phyloP scores from a whole-genome alignment of 2,888 invertebrate species.

The Netelia fuscicornis region DNA sequence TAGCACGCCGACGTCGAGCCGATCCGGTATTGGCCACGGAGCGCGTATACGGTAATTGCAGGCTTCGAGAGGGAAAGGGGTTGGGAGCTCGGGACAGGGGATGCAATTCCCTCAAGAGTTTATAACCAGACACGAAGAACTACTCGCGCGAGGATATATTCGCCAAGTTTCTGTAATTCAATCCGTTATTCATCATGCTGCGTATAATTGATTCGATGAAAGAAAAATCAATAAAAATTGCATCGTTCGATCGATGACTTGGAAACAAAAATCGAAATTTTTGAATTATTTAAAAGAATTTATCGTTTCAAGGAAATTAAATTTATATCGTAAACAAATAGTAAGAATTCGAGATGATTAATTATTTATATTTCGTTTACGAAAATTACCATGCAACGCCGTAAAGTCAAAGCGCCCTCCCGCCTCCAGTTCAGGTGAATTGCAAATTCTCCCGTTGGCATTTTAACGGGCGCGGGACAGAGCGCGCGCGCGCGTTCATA shows the following conservation, averaged over 20 bases:
- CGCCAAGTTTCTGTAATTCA: background rate
- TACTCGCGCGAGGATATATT: constrained; percentile 8
- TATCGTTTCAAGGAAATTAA: background rate
- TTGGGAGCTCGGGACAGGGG: constrained; percentile 45
- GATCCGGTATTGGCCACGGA: constrained; percentile 53
- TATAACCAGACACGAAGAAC: constrained; percentile 39
- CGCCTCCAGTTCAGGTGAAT: constrained; percentile 77
- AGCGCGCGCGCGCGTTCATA: background rate
- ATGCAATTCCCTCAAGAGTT: constrained; percentile 58
- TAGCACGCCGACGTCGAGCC: constrained; percentile 41
- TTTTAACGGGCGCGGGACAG: constrained; percentile 80
- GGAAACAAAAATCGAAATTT: no score
- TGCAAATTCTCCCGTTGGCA: constrained; percentile 75
- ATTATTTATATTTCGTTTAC: constrained; percentile 9
- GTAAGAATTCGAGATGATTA: no score
- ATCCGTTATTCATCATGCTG: background rate
- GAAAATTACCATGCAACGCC: constrained; percentile 76
- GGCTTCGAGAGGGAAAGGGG: constrained; percentile 51
- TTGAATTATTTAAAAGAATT: background rate
- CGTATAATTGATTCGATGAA: background rate
- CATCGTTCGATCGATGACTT: no score
- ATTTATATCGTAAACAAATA: no score
- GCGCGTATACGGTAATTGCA: constrained; percentile 59
- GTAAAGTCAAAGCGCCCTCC: constrained; percentile 79
- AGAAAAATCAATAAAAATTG: constrained; percentile 7